Conservation (phyloP, 2,888 invertebrate genomes). For the Linnaemya tessellans region DNA sequence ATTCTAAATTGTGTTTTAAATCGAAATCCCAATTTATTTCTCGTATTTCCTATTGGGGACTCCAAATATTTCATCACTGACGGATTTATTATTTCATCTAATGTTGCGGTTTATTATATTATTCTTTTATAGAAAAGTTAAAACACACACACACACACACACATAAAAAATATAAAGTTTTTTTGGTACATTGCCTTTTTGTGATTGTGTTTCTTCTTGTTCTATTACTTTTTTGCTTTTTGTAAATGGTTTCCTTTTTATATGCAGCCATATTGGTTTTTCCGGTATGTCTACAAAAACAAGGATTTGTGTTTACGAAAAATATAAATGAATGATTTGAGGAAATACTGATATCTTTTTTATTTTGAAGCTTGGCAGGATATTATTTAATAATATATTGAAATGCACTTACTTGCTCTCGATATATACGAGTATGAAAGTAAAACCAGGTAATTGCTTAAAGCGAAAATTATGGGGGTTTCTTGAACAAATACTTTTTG, state of each 20-base stretch:
- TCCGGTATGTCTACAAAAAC: slow-evolving; percentile 47
- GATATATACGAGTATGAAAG: background rate
- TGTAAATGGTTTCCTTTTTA: slow-evolving; percentile 68
- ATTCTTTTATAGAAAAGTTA: slow-evolving; percentile 73
- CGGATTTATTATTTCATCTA: slow-evolving; percentile 48
- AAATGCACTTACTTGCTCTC: background rate
- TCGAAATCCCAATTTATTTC: background rate
- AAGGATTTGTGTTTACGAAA: slow-evolving; percentile 49
- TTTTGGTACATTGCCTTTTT: slow-evolving; percentile 35
- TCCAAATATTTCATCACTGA: slow-evolving; percentile 50
- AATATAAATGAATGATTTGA: slow-evolving; percentile 49
- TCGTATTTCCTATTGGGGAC: slow-evolving; percentile 16
- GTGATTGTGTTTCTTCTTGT: slow-evolving; percentile 24
- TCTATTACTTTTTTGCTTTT: slow-evolving; percentile 12
- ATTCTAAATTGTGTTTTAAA: too few species aligned
- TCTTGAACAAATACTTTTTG: too few species aligned
- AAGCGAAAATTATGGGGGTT: too few species aligned
- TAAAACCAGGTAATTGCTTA: background rate
- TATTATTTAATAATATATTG: slow-evolving; percentile 73
- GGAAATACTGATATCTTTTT: slow-evolving; percentile 72
- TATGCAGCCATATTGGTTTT: slow-evolving; percentile 70
- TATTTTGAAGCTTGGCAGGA: slow-evolving; percentile 70
- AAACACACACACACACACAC: slow-evolving; percentile 8
- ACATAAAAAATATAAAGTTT: slow-evolving; percentile 34
- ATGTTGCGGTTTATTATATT: slow-evolving; percentile 72